Conservation (phyloP, 1,140 invertebrate genomes). For the Zaprionus ornatus region DNA sequence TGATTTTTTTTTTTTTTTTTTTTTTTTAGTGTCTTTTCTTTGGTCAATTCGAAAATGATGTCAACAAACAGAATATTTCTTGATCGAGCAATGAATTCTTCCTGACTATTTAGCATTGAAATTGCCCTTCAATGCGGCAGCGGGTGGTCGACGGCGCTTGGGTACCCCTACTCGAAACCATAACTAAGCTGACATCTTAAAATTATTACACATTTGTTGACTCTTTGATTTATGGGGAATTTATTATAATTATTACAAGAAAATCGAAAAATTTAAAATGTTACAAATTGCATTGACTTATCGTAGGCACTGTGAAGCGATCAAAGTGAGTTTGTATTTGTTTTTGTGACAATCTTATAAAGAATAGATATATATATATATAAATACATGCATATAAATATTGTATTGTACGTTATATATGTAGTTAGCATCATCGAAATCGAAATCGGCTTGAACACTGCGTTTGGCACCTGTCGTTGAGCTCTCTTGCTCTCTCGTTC, state of each 20-base stretch:
- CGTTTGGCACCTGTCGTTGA: slow-evolving; percentile 46
- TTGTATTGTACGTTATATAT: slow-evolving; percentile 13
- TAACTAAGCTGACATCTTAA: not conserved
- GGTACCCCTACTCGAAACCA: not conserved
- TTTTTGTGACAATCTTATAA: slow-evolving; percentile 43
- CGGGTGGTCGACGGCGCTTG: slow-evolving; percentile 28
- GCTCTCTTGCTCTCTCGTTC: slow-evolving; percentile 7
- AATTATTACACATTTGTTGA: not conserved
- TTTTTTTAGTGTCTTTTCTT: not conserved
- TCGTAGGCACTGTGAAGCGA: slow-evolving; percentile 17
- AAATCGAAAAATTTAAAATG: slow-evolving; percentile 38
- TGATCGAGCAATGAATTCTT: slow-evolving; percentile 10
- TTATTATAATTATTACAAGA: slow-evolving; percentile 41
- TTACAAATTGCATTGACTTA: slow-evolving; percentile 36
- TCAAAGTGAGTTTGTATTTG: not conserved
- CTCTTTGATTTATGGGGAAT: slow-evolving; percentile 31
- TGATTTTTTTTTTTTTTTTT: too few species aligned
- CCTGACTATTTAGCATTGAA: slow-evolving; percentile 44
- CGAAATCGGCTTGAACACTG: slow-evolving; percentile 55
- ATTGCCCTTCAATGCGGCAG: slow-evolving; percentile 39
- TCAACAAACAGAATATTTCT: slow-evolving; percentile 57
- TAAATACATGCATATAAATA: slow-evolving; percentile 45
- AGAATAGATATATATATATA: slow-evolving; percentile 12
- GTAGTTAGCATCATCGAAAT: slow-evolving; percentile 28
- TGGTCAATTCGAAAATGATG: slow-evolving; percentile 45